These are phyloP conservation scores for Synergus gifuensis DNA, from an alignment of 2,888 invertebrate genomes.

Conservation along the genomic window DNA sequence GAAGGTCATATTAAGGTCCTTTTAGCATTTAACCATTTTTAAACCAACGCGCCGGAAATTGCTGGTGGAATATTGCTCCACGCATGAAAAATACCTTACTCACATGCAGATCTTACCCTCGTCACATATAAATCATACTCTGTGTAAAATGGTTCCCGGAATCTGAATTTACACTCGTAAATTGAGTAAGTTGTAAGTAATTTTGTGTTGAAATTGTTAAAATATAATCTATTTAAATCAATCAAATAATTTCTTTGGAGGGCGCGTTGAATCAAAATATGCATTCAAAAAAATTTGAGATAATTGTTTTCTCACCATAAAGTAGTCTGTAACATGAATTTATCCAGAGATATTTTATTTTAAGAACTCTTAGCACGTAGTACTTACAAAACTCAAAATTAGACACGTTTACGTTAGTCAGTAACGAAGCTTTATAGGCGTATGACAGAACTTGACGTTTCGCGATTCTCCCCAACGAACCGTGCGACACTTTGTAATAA, in stretches of 20 bases:
- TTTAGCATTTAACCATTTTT: background rate
- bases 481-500: background rate
- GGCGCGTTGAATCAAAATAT: no score
- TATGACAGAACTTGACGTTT: slow-evolving; percentile 7
- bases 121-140: slow-evolving; percentile 4
- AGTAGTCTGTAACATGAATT: background rate
- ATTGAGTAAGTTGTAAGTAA: background rate
- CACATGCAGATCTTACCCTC: background rate
- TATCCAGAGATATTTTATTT: background rate
- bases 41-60: background rate
- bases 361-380: background rate
- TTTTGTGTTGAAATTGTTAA: no score
- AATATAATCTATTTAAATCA: no score
- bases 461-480: background rate
- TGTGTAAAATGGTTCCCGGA: background rate
- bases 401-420: background rate
- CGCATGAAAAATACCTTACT: slow-evolving; percentile 7
- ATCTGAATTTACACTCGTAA: background rate
- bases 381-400: background rate
- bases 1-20: slow-evolving; percentile 20
- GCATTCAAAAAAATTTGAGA: no score
- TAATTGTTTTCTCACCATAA: no score
- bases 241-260: no score
- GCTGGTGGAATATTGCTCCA: background rate
- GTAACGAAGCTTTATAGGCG: slow-evolving; percentile 7